Conservation (phyloP, 2,113 vertebrate species). For the Oryzias woworae region DNA sequence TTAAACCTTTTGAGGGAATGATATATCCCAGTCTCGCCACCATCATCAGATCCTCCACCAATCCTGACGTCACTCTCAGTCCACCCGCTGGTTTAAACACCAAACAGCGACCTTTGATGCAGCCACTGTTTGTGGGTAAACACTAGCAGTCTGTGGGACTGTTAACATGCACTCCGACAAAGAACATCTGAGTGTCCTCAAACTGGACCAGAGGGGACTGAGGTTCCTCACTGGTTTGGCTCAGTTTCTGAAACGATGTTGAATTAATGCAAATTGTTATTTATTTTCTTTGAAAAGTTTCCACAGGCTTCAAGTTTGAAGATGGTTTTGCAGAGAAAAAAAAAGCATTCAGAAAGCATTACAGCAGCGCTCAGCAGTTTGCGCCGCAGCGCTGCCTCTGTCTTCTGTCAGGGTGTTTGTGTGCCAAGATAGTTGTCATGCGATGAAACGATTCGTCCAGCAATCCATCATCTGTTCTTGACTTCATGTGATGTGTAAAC, state of each 20-base stretch:
- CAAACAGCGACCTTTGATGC: slow-evolving; percentile 71
- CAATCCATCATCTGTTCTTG: slow-evolving; percentile 3
- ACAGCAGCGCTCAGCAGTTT: too few relatives aligned
- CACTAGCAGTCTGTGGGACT: slow-evolving; percentile 53
- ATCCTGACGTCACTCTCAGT: slow-evolving; percentile 3
- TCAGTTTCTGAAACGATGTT: slow-evolving; percentile 31
- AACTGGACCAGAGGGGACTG: slow-evolving; percentile 21
- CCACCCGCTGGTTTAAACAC: slow-evolving; percentile 53
- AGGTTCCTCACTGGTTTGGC: slow-evolving; percentile 40
- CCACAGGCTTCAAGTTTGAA: too few relatives aligned
- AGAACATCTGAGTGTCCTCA: slow-evolving; percentile 48
- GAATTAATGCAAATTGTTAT: slow-evolving; percentile 4
- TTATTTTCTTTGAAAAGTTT: not conserved
- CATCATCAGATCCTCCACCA: not conserved
- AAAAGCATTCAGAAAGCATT: too few relatives aligned
- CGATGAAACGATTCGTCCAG: not conserved
- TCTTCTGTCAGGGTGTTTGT: slow-evolving; percentile 9
- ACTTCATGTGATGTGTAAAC: slow-evolving; percentile 51
- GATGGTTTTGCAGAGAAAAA: too few relatives aligned
- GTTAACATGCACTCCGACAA: slow-evolving; percentile 58
- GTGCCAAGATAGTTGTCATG: slow-evolving; percentile 2
- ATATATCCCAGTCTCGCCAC: not conserved
- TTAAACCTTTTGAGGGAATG: slow-evolving; percentile 4
- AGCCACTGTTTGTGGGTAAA: slow-evolving; percentile 73
- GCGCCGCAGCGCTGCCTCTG: slow-evolving; percentile 8